phyloP scores from a whole-genome alignment of 2,797 vertebrate species.

The Esox masquinongy region DNA sequence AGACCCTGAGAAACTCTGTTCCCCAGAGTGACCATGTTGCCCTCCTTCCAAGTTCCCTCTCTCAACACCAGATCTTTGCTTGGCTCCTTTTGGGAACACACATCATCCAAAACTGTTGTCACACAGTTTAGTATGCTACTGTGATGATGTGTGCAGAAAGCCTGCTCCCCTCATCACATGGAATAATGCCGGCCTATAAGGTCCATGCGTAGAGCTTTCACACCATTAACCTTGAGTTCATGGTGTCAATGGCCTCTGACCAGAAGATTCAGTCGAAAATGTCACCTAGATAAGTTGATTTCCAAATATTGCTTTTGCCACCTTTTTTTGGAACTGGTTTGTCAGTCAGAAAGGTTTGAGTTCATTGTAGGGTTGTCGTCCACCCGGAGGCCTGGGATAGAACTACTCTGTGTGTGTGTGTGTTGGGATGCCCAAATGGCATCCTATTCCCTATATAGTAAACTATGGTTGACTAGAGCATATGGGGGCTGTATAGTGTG shows the following conservation, averaged over 20 bases:
- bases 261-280: too few relatives aligned
- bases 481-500: not conserved
- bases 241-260: too few relatives aligned
- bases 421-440: too few relatives aligned
- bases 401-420: constrained; percentile 10
- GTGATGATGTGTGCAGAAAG: not conserved
- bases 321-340: constrained; percentile 42
- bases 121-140: constrained; percentile 10
- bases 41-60: not conserved
- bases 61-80: not conserved
- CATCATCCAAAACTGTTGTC: constrained; percentile 17
- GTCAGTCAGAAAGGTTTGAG: constrained; percentile 52
- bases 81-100: not conserved
- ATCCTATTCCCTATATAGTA: not conserved
- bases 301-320: constrained; percentile 13
- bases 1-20: constrained; percentile 47
- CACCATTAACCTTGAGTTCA: too few relatives aligned
- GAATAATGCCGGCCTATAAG: not conserved
- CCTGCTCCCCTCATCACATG: not conserved
- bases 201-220: too few relatives aligned
- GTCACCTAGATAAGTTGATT: not conserved
- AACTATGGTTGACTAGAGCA: not conserved
- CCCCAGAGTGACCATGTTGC: constrained; percentile 30
- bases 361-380: constrained; percentile 58
- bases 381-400: constrained; percentile 26